Evolutionary conservation across 2,888 invertebrate genomes (phyloP).

Genomic region (Acanthopleura granulata): DNA sequence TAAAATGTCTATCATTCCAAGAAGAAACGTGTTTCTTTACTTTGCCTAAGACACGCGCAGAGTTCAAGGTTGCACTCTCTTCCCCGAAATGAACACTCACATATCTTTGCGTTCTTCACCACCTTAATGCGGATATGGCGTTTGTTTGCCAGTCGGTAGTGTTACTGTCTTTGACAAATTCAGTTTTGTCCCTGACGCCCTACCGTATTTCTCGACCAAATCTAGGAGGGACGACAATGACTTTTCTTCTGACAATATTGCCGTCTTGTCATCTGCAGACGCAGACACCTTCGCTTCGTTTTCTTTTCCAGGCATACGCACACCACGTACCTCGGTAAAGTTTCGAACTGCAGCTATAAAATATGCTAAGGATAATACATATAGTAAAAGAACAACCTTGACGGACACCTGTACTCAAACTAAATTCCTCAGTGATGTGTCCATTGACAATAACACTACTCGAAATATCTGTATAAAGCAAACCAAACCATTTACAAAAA

Average conservation of each 20-base stretch:
- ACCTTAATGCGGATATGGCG: constrained; percentile 31
- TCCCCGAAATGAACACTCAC: constrained; percentile 13
- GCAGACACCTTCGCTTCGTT: constrained; percentile 18
- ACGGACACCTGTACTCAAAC: neutral
- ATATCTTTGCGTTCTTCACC: neutral
- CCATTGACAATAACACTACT: neutral
- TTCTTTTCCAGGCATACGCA: constrained; percentile 24
- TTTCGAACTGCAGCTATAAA: constrained; percentile 4
- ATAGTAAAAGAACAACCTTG: constrained; percentile 15
- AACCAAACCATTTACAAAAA: constrained; percentile 36
- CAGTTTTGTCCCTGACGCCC: constrained; percentile 30
- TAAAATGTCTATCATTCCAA: constrained; percentile 4
- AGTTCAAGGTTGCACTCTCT: neutral
- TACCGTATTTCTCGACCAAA: neutral
- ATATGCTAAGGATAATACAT: constrained; percentile 4
- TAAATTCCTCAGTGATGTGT: neutral
- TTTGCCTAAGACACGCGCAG: neutral
- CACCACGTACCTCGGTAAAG: constrained; percentile 20
- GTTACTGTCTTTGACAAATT: constrained; percentile 33
- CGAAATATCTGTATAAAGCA: constrained; percentile 31
- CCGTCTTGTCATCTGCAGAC: constrained; percentile 26
- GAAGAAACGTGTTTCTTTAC: neutral
- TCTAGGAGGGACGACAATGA: neutral
- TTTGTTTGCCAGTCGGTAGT: constrained; percentile 30
- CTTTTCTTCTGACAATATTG: neutral